A percentile compares a stretch with the other conserved stretches of the same genome.
Evolutionary conservation across 2,113 vertebrate species (phyloP).

Genomic region (Lamprologus speciosus): DNA sequence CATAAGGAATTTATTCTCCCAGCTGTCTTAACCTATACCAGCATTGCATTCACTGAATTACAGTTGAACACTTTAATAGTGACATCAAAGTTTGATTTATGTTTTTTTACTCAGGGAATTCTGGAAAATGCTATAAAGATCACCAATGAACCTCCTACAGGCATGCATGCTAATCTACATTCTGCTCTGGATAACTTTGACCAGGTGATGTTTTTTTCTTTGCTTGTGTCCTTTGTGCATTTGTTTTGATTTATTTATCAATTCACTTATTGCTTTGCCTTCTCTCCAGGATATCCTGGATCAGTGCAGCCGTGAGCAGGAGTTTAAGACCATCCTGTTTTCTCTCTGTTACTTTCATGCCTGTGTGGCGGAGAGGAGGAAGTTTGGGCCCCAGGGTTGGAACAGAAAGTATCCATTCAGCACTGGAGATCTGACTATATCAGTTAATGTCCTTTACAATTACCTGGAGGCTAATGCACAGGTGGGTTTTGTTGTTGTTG

Average conservation of each 20-base stretch:
- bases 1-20: neutral
- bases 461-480: conserved; percentile 79
- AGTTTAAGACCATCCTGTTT: conserved; percentile 82
- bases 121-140: conserved; percentile 79
- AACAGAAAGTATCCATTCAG: conserved; percentile 80
- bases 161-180: conserved; percentile 72
- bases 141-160: conserved; percentile 75
- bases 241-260: neutral
- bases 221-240: neutral
- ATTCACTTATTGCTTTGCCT: neutral
- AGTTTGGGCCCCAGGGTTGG: conserved; percentile 79
- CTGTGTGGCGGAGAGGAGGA: conserved; percentile 75
- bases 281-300: conserved; percentile 72
- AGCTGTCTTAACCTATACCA: neutral
- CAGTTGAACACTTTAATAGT: neutral
- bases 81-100: neutral
- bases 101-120: conserved; percentile 56
- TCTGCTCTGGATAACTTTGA: conserved; percentile 75
- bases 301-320: conserved; percentile 75
- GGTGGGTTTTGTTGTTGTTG: conserved; percentile 40
- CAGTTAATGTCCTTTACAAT: conserved; percentile 77
- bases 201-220: conserved; percentile 52
- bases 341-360: conserved; percentile 80
- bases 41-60: neutral
- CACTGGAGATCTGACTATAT: conserved; percentile 78